Base-by-base conservation (phyloP, 2,888 invertebrate genomes). In the Aromia moschata region DNA sequence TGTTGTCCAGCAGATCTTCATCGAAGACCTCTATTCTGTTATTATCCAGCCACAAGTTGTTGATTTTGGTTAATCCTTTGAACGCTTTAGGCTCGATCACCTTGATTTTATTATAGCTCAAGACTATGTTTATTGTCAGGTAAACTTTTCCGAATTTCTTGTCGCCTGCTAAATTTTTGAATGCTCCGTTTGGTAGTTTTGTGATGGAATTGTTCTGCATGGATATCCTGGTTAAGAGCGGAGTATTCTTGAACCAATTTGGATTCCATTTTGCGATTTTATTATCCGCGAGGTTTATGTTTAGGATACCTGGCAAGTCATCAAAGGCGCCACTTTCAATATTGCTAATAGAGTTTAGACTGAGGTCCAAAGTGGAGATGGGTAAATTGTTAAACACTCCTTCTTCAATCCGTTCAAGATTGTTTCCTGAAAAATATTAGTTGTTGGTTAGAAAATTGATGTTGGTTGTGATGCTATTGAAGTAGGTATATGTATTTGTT, bases 31-130 rank as follows among this genome's bases (percentile, higher is more conserved):
- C 60, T 30, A 75, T 43, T 31, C 60, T 44, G 40, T 75, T 75
- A 38, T 73, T 58, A 53, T 74, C 73, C 40, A 75, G 52, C 74
- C 73, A 74, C 38, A 75, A 60, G 51, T 73, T 68, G 31, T 73
- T 71, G 11, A 75, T 65, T 51, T 63, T 64, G n/a, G 58, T 49
- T 10, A 75, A 18, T 16, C 67, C 70, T n/a, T 59, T 54, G 31
- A 74, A 74, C 2, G 73, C 72, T 18, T 69, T 15, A 0, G 61
- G 56, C 16, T 74, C 58, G 3, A 75, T 67, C 9, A 41, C 45
- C 9, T 60, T 62, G 12, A 75, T 73, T 62, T 69, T 64, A 47
- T 75, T 75, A 58, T 73, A 53, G 47, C 73, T 74, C 25, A 75
- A 70, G 15, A 73, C 58, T 5, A 75, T 43, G 53, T 73, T 74